Evolutionary conservation across 2,113 vertebrate species (phyloP), one percentile per base, ranked within the genome.

Genomic region (Suricata suricatta): DNA sequence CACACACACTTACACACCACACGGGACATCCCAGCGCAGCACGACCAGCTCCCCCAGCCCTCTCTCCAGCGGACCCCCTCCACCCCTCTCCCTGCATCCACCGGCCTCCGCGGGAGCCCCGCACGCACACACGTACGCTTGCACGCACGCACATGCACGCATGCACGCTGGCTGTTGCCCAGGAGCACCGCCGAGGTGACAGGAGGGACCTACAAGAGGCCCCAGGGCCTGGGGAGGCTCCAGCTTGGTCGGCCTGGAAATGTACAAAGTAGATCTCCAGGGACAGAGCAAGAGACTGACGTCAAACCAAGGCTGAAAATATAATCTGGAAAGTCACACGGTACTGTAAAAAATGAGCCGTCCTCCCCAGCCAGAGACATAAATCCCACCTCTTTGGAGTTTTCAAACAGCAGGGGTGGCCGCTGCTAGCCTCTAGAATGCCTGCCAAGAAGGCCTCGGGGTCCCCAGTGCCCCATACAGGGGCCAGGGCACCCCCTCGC

Each of bases 221-320:
- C 50, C 83, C 0, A 44, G 74, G 82, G 95, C 54, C 25, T n/a
- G 33, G 50, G 33, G 69, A 94, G 76, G 68, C 87, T 96, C 52
- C 1, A 1, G 93, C 9, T 77, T 12, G 19, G 47, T 71, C 23
- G 35, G 95, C 88, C 97, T 98, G 97, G 97, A 97, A 97, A 97
- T 97, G 97, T 95, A 98, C 97, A 98, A 95, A 97, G 89, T 89
- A 13, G 27, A 71, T 95, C 97, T 96, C 88, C 38, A 33, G 88
- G 91, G 97, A 96, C 90, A 0, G 2, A 88, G 85, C 19, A 0
- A 52, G 94, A 94, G 72, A 38, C 90, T 97, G 98, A 97, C 96
- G 96, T 97, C 98, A 98, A 96, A 96, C 90, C 9, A 0, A 95
- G 95, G 90, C 97, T 97, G 97, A 97, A 98, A 98, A 98, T 95